phyloP scores from a whole-genome alignment of 2,888 invertebrate genomes.

The Abscondita cerata region DNA sequence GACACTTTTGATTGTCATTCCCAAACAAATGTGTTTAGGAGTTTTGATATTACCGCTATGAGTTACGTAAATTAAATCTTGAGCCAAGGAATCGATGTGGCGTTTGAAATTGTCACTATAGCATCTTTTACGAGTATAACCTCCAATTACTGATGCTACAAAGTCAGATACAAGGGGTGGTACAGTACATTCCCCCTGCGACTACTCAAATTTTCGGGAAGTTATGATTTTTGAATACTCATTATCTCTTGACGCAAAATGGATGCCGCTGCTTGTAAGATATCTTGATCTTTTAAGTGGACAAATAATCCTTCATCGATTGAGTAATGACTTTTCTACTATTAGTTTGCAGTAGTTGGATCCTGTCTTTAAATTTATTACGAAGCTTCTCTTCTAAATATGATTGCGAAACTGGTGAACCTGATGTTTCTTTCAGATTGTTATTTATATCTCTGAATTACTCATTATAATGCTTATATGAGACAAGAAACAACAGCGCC shows the following conservation, averaged over 20 bases:
- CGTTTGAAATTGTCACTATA: neutral
- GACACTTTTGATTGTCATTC: constrained; percentile 47
- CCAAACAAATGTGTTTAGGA: constrained; percentile 44
- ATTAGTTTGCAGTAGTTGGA: constrained; percentile 9
- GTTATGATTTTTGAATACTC: no score
- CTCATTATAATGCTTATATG: no score
- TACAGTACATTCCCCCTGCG: constrained; percentile 34
- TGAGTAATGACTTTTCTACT: neutral
- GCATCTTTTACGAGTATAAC: constrained; percentile 27
- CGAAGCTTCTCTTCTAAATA: no score
- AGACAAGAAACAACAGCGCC: no score
- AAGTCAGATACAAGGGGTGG: constrained; percentile 29
- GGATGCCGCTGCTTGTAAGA: no score
- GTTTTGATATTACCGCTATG: constrained; percentile 41
- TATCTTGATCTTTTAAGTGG: constrained; percentile 10
- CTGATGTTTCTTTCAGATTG: no score
- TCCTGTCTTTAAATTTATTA: no score
- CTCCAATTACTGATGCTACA: constrained; percentile 25
- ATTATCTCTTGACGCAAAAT: no score
- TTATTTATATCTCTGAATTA: no score
- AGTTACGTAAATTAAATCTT: constrained; percentile 38
- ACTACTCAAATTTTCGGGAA: constrained; percentile 10
- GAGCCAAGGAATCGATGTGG: constrained; percentile 21
- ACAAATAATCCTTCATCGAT: neutral
- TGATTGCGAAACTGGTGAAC: no score